Evolutionary conservation across 2,797 vertebrate species (phyloP).

Genomic region (Simalia tracyae): DNA sequence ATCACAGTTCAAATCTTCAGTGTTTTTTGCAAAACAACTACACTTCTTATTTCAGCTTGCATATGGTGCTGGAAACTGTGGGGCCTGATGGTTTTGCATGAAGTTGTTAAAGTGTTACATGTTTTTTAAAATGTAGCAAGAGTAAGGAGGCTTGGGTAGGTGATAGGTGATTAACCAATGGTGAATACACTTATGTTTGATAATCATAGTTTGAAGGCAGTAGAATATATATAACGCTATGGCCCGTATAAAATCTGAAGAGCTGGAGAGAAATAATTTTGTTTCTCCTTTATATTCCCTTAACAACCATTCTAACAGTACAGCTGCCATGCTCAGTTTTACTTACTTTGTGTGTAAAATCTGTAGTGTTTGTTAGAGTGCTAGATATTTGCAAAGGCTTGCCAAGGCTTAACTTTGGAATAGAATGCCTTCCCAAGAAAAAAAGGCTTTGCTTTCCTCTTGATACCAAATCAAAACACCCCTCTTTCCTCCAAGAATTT

Average conservation of each 20-base stretch:
- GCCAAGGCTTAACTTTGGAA: background rate
- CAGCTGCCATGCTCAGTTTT: background rate
- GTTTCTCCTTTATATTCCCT: background rate
- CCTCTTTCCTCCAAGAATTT: background rate
- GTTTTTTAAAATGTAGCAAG: background rate
- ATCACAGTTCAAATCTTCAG: background rate
- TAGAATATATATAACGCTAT: background rate
- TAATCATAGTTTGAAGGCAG: background rate
- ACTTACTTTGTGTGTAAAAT: background rate
- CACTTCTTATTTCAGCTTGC: slow-evolving; percentile 1
- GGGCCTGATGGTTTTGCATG: background rate
- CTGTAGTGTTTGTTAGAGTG: background rate
- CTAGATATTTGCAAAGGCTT: background rate
- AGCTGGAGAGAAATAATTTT: background rate
- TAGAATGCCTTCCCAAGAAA: background rate
- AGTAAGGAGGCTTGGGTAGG: background rate
- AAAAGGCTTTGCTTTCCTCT: background rate
- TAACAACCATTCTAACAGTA: background rate
- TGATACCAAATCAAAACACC: background rate
- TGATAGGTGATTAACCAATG: background rate
- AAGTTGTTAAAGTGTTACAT: background rate
- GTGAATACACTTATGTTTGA: background rate
- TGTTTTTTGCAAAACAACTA: background rate
- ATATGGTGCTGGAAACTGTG: background rate
- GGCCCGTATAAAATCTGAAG: background rate